Evolutionary conservation across 2,888 invertebrate genomes (phyloP).

Genomic region (Acleris sparsana): DNA sequence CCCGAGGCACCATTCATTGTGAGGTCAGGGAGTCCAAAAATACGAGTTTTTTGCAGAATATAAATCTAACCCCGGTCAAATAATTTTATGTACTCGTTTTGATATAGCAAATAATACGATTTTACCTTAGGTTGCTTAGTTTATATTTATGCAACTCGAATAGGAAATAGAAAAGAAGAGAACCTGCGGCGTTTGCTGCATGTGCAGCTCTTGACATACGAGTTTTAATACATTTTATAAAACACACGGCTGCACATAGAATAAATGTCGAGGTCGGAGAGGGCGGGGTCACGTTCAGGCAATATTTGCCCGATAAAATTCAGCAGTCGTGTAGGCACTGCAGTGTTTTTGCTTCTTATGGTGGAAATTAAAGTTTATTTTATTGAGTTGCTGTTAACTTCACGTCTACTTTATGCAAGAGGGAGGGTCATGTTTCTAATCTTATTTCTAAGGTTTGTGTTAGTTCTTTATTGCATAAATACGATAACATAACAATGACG

Average conservation of each 20-base stretch:
- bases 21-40: neutral
- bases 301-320: constrained; percentile 77
- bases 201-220: constrained; percentile 1
- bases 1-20: neutral
- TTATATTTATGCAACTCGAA: neutral
- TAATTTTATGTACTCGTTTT: neutral
- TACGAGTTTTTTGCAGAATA: constrained; percentile 6
- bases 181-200: neutral
- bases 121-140: too few species aligned
- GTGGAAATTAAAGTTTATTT: constrained; percentile 21
- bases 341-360: constrained; percentile 44
- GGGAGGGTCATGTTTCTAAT: too few species aligned
- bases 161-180: neutral
- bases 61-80: constrained; percentile 8
- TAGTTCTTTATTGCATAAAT: too few species aligned
- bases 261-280: constrained; percentile 34
- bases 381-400: neutral
- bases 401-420: neutral
- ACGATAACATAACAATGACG: too few species aligned
- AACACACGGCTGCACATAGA: constrained; percentile 32
- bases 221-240: constrained; percentile 22
- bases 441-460: too few species aligned
- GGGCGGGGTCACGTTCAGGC: constrained; percentile 68
- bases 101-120: too few species aligned
- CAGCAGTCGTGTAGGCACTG: constrained; percentile 61